phyloP scores from a whole-genome alignment of 2,113 vertebrate genomes.

The Tragelaphus buxtoni region DNA sequence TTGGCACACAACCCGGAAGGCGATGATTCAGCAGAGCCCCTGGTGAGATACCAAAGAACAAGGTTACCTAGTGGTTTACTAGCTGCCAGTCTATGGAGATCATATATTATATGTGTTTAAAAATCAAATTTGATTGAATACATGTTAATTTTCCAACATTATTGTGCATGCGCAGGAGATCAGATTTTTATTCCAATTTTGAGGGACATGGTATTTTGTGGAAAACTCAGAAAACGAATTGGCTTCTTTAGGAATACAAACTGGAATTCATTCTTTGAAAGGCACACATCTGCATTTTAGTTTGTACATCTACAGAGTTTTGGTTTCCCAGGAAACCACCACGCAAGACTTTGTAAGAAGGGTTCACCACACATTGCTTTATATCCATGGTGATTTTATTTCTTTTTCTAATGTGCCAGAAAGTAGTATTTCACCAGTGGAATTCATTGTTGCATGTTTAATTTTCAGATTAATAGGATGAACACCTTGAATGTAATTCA shows the following conservation, averaged over 20 bases:
- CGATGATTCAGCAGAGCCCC: conserved; percentile 45
- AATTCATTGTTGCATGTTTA: conserved; percentile 80
- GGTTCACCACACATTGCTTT: conserved; percentile 63
- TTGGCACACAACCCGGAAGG: conserved; percentile 42
- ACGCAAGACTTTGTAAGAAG: conserved; percentile 40
- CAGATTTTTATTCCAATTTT: conserved; percentile 28
- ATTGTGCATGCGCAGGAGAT: neutral
- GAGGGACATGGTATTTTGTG: neutral
- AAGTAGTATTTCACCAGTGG: conserved; percentile 78
- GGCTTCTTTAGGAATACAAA: conserved; percentile 46
- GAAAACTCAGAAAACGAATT: conserved; percentile 37
- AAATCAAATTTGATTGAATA: conserved; percentile 57
- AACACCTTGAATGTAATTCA: conserved; percentile 81
- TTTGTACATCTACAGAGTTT: conserved; percentile 64
- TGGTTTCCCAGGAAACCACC: conserved; percentile 78
- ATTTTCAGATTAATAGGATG: conserved; percentile 80
- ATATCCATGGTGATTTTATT: conserved; percentile 74
- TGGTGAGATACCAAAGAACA: conserved; percentile 47
- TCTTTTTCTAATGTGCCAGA: conserved; percentile 73
- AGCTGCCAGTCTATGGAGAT: conserved; percentile 40
- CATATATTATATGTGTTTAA: conserved; percentile 36
- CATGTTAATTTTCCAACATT: conserved; percentile 26
- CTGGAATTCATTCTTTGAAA: conserved; percentile 62
- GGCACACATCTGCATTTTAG: conserved; percentile 67
- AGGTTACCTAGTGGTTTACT: conserved; percentile 48